Base-by-base conservation (phyloP, 2,888 invertebrate genomes). In the Hypselothyrea guttata region DNA sequence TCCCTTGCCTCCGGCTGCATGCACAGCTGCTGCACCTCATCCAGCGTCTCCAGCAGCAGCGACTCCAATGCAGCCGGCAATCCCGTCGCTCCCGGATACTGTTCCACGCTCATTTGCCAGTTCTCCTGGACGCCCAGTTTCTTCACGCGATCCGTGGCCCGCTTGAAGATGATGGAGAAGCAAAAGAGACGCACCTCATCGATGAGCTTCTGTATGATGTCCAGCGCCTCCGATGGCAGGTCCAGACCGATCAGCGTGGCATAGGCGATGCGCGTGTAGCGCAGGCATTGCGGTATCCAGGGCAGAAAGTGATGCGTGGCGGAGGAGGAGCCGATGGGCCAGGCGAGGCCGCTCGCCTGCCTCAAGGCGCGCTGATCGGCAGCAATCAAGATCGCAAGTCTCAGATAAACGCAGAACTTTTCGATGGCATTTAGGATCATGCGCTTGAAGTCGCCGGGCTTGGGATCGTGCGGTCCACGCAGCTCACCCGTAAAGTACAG, bases 401-500 rank as follows among this genome's bases (percentile, higher is more conserved):
- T 92, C 75, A 96, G 91, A 79, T 95, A 93, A 38, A 92, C 92
- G 46, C 94, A 94, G 89, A 95, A 95, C 65, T 93, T 91, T 67
- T 94, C 93, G 62, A 97, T 95, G 3, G 94, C 93, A 49, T 93
- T 93, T 86, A 95, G 91, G 78, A 97, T 94, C 93, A 96, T 96
- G 83, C 94, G 93, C 94, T 96, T 96, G 71, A 96, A 95, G 41
- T 94, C 93, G 0, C 92, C 91, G 58, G 95, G 95, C 48, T 95
- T 92, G n/a, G 93, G 93, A 87, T 94, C 94, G 8, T 93, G 92
- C 67, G 94, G 93, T 0, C 95, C 94, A 76, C 94, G 93, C 52
- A 98, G 90, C 87, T 97, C 96, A 5, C 96, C 96, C 3, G 95
- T 95, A 89, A 98, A 98, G 91, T 99, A 99, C 33, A 97, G 94